Evolutionary conservation across 2,113 vertebrate genomes (phyloP).

Genomic region (Genyomyrus donnyi): DNA sequence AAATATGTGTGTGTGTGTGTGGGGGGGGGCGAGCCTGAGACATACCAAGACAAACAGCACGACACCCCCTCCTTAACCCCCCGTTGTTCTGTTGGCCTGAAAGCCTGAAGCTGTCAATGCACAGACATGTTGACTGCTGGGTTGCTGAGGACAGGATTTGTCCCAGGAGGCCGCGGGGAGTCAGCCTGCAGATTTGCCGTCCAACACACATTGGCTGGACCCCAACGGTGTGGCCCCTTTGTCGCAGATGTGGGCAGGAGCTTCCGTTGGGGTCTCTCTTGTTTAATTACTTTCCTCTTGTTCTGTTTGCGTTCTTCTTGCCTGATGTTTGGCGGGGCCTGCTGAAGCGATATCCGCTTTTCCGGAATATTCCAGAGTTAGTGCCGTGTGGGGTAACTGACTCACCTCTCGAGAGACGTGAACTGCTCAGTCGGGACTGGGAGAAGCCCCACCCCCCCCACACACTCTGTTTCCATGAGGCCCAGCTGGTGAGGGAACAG

Average conservation of each 20-base stretch:
- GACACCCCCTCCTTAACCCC: neutral
- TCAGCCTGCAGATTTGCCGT: neutral
- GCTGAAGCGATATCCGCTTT: neutral
- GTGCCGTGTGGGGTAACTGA: neutral
- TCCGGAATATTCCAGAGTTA: conserved; percentile 12
- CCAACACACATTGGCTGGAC: neutral
- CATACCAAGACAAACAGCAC: neutral
- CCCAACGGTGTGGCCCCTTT: neutral
- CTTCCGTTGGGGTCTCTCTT: neutral
- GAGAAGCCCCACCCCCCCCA: neutral
- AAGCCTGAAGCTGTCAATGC: neutral
- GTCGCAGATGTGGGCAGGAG: neutral
- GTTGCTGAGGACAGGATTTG: neutral
- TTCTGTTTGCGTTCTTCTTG: neutral
- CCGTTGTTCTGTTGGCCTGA: neutral
- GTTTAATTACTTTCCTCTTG: neutral
- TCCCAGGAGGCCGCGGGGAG: neutral
- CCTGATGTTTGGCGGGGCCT: neutral
- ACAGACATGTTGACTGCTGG: neutral
- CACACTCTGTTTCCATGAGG: neutral
- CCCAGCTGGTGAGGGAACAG: neutral
- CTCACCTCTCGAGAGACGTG: neutral
- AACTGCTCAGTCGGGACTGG: neutral
- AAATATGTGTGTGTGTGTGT: neutral
- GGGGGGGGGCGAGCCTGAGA: neutral